phyloP scores from a whole-genome alignment of 2,888 invertebrate species.

The Acleris cristana region DNA sequence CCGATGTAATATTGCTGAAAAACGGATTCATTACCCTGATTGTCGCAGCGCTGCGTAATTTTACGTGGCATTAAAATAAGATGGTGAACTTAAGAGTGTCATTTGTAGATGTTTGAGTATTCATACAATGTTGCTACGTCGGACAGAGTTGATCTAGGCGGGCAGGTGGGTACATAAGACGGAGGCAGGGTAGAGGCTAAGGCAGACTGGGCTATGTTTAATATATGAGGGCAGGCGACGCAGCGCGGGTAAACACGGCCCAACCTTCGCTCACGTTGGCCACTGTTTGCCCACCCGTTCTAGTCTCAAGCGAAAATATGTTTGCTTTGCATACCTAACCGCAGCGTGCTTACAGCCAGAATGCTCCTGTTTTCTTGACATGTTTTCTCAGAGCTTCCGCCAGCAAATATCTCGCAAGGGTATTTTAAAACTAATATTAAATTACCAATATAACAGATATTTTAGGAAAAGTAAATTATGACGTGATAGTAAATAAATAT shows the following conservation, averaged over 20 bases:
- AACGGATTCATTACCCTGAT: constrained; percentile 78
- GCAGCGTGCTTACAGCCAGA: constrained; percentile 60
- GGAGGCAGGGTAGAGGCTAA: constrained; percentile 50
- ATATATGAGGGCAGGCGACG: constrained; percentile 83
- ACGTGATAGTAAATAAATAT: too few species aligned
- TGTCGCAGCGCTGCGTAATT: constrained; percentile 54
- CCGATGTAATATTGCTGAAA: constrained; percentile 81
- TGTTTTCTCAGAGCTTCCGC: constrained; percentile 65
- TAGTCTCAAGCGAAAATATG: constrained; percentile 83
- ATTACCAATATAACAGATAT: background rate
- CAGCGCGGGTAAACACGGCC: constrained; percentile 76
- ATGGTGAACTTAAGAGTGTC: constrained; percentile 4
- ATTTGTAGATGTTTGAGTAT: constrained; percentile 11
- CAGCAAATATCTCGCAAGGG: constrained; percentile 53
- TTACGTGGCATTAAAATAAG: constrained; percentile 45
- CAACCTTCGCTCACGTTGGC: constrained; percentile 76
- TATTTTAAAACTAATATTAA: constrained; percentile 3
- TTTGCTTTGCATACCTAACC: constrained; percentile 80
- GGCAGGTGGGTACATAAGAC: constrained; percentile 46
- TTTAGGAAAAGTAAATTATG: too few species aligned
- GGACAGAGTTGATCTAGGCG: constrained; percentile 39
- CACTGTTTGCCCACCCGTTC: constrained; percentile 78
- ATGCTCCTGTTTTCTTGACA: constrained; percentile 71
- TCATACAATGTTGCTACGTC: constrained; percentile 5
- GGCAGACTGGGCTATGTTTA: constrained; percentile 77